Evolutionary conservation across 2,888 invertebrate genomes (phyloP).

Genomic region (Pristionchus mayeri): DNA sequence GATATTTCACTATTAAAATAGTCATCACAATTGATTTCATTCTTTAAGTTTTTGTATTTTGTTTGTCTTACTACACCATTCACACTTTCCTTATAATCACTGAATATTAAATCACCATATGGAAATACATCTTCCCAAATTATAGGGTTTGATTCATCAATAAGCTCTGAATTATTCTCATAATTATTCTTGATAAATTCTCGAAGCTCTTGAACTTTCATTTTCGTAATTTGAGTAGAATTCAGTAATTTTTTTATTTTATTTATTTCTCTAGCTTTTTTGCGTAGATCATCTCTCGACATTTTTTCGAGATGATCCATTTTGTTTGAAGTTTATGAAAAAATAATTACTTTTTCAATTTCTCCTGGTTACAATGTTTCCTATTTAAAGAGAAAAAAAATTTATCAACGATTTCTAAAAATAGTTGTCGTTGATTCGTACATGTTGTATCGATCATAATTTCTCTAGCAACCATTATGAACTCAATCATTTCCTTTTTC

Average conservation of each 20-base stretch:
- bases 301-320: constrained; percentile 52
- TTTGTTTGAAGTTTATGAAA: constrained; percentile 52
- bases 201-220: constrained; percentile 32
- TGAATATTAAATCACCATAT: constrained; percentile 53
- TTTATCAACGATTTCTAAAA: constrained; percentile 40
- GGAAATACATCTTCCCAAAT: constrained; percentile 52
- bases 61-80: constrained; percentile 50
- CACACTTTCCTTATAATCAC: constrained; percentile 53
- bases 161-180: background rate
- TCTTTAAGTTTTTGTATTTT: constrained; percentile 49
- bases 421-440: too few species aligned
- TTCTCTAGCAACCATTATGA: constrained; percentile 52
- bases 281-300: constrained; percentile 55
- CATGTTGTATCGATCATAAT: background rate
- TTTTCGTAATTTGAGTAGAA: constrained; percentile 23
- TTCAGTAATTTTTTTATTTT: constrained; percentile 47
- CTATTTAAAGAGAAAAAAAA: constrained; percentile 52
- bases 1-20: too few species aligned
- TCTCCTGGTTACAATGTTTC: constrained; percentile 46
- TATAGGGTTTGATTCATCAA: background rate
- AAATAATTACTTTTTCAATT: constrained; percentile 55
- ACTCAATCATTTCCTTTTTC: constrained; percentile 57
- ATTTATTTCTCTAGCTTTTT: constrained; percentile 52
- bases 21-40: constrained; percentile 42
- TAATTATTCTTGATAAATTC: constrained; percentile 35